Evolutionary conservation across 2,888 invertebrate species (phyloP).

Genomic region (Hipparchia semele): DNA sequence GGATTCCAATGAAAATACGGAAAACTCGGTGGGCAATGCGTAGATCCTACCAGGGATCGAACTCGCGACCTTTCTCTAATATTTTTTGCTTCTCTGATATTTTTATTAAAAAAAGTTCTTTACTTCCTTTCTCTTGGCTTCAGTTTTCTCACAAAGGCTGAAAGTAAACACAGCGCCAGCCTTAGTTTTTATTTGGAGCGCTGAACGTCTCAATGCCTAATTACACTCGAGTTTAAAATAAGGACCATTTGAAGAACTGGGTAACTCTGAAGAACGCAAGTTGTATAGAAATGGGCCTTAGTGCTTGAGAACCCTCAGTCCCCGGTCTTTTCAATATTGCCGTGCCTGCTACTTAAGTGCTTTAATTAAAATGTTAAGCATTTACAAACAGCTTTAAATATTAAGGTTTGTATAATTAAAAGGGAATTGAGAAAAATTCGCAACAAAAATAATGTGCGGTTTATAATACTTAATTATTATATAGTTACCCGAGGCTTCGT

Average conservation of each 20-base stretch:
- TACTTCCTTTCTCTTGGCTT: slow-evolving; percentile 4
- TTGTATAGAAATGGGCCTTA: slow-evolving; percentile 38
- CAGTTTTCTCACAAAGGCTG: slow-evolving; percentile 12
- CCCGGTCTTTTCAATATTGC: slow-evolving; percentile 43
- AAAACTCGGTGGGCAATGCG: too few species aligned
- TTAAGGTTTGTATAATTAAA: slow-evolving; percentile 29
- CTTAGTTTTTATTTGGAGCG: slow-evolving; percentile 31
- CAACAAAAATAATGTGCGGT: slow-evolving; percentile 10
- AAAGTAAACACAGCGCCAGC: slow-evolving; percentile 15
- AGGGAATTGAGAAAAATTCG: slow-evolving; percentile 29
- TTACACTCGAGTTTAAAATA: slow-evolving; percentile 34
- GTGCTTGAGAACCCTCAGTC: slow-evolving; percentile 29
- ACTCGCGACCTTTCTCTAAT: too few species aligned
- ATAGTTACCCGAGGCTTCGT: not conserved
- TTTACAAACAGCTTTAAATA: slow-evolving; percentile 52
- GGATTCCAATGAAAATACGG: too few species aligned
- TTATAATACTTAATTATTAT: not conserved
- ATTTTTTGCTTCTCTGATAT: too few species aligned
- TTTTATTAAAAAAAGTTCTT: not conserved
- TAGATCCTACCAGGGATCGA: too few species aligned
- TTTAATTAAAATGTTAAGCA: slow-evolving; percentile 69
- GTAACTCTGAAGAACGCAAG: slow-evolving; percentile 34
- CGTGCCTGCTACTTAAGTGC: slow-evolving; percentile 54
- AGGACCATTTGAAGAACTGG: slow-evolving; percentile 29
- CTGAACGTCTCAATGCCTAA: slow-evolving; percentile 35